Conservation (phyloP, 2,113 vertebrate genomes). For the Tetrao urogallus region DNA sequence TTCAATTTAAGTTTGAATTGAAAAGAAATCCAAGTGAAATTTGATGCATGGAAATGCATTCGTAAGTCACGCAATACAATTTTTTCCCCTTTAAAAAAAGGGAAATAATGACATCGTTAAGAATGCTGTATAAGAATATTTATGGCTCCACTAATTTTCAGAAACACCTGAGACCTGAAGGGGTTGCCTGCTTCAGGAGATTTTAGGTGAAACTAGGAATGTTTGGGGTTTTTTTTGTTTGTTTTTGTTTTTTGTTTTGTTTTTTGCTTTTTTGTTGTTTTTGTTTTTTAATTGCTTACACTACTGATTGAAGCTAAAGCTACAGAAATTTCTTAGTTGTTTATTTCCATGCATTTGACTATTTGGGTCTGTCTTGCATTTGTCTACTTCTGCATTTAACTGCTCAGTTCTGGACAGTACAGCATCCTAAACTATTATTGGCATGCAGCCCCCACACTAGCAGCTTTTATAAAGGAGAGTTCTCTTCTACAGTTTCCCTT, state of each 20-base stretch:
- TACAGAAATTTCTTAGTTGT: not conserved
- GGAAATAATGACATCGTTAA: not conserved
- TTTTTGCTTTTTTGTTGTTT: not conserved
- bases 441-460: not conserved
- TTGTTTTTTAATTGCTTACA: not conserved
- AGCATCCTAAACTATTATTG: not conserved
- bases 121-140: not conserved
- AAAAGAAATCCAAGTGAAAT: conserved; percentile 12
- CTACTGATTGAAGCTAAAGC: not conserved
- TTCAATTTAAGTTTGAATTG: not conserved
- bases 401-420: not conserved
- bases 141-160: not conserved
- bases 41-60: not conserved
- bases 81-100: not conserved
- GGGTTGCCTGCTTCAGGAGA: not conserved
- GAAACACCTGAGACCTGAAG: not conserved
- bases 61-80: not conserved
- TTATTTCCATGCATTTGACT: not conserved
- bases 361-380: not conserved
- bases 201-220: not conserved
- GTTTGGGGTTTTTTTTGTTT: not conserved
- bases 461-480: not conserved
- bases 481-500: not conserved
- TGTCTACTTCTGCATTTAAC: not conserved
- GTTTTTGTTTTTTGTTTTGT: no score